Percentiles rank a stretch among this genome's conserved stretches.
These are phyloP conservation scores for Sprattus sprattus DNA, from an alignment of 2,113 vertebrate species.

Conservation along the genomic window DNA sequence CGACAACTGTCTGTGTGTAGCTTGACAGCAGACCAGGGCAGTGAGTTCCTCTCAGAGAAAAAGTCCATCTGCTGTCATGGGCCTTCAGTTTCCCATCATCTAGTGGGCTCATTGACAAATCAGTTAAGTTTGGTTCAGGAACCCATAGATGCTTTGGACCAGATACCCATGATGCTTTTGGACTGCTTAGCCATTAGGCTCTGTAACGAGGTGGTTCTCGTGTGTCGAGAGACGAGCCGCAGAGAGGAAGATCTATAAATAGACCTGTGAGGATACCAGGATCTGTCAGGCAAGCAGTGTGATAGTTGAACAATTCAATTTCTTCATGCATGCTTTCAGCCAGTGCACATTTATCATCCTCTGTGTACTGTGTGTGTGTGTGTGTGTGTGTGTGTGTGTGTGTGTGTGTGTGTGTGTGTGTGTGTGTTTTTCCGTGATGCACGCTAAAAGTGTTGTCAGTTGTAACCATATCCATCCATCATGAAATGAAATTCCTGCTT, in stretches of 20 bases:
- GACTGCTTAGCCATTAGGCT: neutral
- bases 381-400: slow-evolving; percentile 22
- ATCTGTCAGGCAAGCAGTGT: neutral
- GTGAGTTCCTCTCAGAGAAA: neutral
- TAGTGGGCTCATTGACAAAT: neutral
- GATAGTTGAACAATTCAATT: neutral
- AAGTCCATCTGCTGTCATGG: neutral
- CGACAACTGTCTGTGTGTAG: neutral
- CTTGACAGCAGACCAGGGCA: neutral
- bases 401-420: neutral
- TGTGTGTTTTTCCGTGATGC: neutral
- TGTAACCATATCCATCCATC: slow-evolving; percentile 16
- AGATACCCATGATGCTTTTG: neutral
- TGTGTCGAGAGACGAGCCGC: neutral
- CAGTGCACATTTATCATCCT: neutral
- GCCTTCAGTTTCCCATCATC: neutral
- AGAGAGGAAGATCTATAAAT: neutral
- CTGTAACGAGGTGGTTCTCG: neutral
- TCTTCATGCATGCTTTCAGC: neutral
- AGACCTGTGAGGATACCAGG: neutral
- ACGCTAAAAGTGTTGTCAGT: neutral
- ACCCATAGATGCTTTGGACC: neutral
- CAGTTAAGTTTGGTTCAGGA: neutral
- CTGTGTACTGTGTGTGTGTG: slow-evolving; percentile 15
- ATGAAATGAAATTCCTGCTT: slow-evolving; percentile 15